Base-by-base conservation (phyloP, 2,888 invertebrate genomes). In the Buathra laborator region DNA sequence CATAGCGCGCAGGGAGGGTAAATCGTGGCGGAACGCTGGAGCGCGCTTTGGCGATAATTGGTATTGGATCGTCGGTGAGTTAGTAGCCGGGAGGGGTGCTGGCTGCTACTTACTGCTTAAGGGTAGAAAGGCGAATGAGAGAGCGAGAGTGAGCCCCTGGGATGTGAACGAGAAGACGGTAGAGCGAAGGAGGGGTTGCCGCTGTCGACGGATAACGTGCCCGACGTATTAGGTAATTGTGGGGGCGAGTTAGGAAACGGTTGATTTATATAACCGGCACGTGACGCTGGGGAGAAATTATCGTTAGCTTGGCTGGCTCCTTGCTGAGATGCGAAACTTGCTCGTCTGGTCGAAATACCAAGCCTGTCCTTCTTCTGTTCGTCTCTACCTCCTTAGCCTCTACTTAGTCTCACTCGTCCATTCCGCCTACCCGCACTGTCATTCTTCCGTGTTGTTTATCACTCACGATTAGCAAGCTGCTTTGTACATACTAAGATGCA, bases 251-350 rank as follows among this genome's bases (percentile, higher is more conserved):
- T 81, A 80, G 86, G 85, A 85, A 86, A 87, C 81, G 87, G 91
- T 90, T 92, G 92, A 93, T 93, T 93, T 92, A 93, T 93, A 92
- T 92, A 90, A 90, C 90, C 84, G 89, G 91, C 91, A 92, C 92
- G 92, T 92, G 93, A 92, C 91, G 91, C 90, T 87, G 82, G 88
- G 87, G 88, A 90, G 90, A 89, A 93, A 92, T 93, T 91, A 92
- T 92, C 92, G 91, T 93, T 92, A 91, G 91, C 89, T 88, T 88
- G 78, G 86, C 87, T 87, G 14, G 46, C 68, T 53, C 51, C 71
- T 67, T 6, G 44, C 19, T 74, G 66, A 44, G 51, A 46, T 53
- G 68, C 72, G 79, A 80, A 83, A 76, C 51, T 53, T 56, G 75
- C 71, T 67, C 46, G 64, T 46, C 19, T 53, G 43, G 59, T 74